Evolutionary conservation across 2,888 invertebrate species (phyloP), one percentile per base, ranked within the genome.

Genomic region (Conistra vaccinii): DNA sequence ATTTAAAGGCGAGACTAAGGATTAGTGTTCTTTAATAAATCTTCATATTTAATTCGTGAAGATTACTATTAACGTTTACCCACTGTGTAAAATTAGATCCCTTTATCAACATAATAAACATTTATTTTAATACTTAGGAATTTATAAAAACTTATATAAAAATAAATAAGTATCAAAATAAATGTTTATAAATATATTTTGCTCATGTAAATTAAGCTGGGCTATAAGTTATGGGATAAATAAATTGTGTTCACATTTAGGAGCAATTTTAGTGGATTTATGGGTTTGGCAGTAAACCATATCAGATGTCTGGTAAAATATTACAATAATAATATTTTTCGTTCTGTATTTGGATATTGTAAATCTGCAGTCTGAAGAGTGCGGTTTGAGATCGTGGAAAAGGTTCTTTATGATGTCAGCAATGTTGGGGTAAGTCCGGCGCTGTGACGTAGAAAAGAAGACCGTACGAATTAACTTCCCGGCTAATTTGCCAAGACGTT

Each of bases 211-310:
- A 81, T 70, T 68, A 68, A 57, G 12, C 60, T 42, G 67, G 55
- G 35, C 48, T 63, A 73, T 83, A 81, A 78, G 73, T 78, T 83
- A 83, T 83, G 51, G 57, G 32, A 66, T 78, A 68, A 68, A 83
- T 80, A 83, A 78, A 83, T 72, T 65, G 58, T 60, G 72, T 78
- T 71, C 62, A 57, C 60, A 78, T 72, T 72, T 72, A 78, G 63
- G 58, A 68, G 68, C 42, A 73, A 78, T 69, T 69, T 81, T 69
- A 7, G 55, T 26, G 35, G 69, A 78, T 78, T 71, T 83, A 81
- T 73, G 57, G 26, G 73, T 48, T 66, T 62, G 84, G 51, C 60
- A 69, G 69, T 58, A 69, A 78, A 83, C 77, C 45, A 61, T 78
- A 69, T 78, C 65, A 71, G 71, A 42, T 78, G 78, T 73, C 57